Evolutionary conservation across 1,140 invertebrate species (phyloP), one percentile per base, ranked within the genome.

Genomic region (Piezodorus guildinii): DNA sequence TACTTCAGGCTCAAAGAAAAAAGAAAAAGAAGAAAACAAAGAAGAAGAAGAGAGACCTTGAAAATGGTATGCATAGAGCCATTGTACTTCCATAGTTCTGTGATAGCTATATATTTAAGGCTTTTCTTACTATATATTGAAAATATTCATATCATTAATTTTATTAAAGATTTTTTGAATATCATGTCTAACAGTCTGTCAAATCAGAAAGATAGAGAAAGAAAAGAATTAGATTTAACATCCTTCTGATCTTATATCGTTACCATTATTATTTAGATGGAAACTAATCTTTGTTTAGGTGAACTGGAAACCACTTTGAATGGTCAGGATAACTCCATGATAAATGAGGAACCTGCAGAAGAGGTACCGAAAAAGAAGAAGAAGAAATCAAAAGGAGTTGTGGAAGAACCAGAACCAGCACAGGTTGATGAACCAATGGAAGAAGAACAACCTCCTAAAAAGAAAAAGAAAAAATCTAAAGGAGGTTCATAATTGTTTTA

Each of bases 11-110:
- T 60, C 59, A 61, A 23, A 30, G 49, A 10, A 65, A 63, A 43
- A 67, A 63, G 54, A 63, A 65, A 54, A 70, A 70, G 63, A 72
- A 71, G 59, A 69, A 71, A 62, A 69, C 72, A 51, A 71, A 71
- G 65, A 72, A 72, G 64, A 70, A 71, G 62, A 71, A 71, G 61
- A 67, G 67, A 63, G 68, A 67, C 12, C 51, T 63, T 44, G 60
- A 65, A 25, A 56, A 52, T 65, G 66, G 64, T n/a, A 60, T 64
- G 61, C 66, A 68, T 44, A 56, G 52, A 19, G 52, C 16, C 34
- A 15, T 6, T 60, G n/a, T n/a, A n/a, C n/a, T n/a, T n/a, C n/a
- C n/a, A n/a, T n/a, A n/a, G n/a, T n/a, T n/a, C n/a, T n/a, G n/a
- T n/a, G n/a, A n/a, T n/a, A n/a, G n/a, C n/a, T n/a, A n/a, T n/a